Percentiles rank a stretch among this genome's conserved stretches.
Evolutionary conservation across 2,888 invertebrate species (phyloP).

Genomic region (Melinopterus prodromus): DNA sequence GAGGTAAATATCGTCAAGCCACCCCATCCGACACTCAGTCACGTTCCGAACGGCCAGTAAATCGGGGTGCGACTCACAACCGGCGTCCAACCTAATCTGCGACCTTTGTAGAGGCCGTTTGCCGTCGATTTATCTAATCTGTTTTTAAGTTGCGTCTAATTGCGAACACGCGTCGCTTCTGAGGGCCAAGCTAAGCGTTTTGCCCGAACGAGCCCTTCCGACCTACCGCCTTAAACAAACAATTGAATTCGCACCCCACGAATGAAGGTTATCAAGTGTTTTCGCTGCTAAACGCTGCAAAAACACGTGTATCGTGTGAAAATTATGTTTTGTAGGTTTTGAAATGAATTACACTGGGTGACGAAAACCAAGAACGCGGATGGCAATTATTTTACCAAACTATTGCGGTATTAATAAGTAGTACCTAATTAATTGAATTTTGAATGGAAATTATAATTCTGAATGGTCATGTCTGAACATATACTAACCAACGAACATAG

Average conservation of each 20-base stretch:
- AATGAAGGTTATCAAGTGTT: neutral
- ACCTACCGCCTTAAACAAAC: slow-evolving; percentile 4
- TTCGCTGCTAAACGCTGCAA: neutral
- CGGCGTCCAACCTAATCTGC: neutral
- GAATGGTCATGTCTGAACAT: too few species aligned
- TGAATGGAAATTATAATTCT: too few species aligned
- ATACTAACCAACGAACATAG: too few species aligned
- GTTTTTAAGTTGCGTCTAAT: slow-evolving; percentile 4
- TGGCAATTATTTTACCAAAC: too few species aligned
- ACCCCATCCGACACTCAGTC: slow-evolving; percentile 17
- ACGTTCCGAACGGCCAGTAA: slow-evolving; percentile 7
- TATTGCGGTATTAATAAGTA: too few species aligned
- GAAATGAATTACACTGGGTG: too few species aligned
- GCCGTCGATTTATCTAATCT: slow-evolving; percentile 4
- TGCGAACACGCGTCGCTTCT: neutral
- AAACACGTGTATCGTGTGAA: neutral
- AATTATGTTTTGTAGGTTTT: neutral
- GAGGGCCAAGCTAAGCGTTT: neutral
- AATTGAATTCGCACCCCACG: neutral
- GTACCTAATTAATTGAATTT: too few species aligned
- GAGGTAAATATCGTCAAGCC: slow-evolving; percentile 22
- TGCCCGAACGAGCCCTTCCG: neutral
- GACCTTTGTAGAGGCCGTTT: neutral
- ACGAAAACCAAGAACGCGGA: too few species aligned
- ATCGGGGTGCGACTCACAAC: neutral